Conservation (phyloP, 1,140 invertebrate species). For the Propsilocerus akamusi region DNA sequence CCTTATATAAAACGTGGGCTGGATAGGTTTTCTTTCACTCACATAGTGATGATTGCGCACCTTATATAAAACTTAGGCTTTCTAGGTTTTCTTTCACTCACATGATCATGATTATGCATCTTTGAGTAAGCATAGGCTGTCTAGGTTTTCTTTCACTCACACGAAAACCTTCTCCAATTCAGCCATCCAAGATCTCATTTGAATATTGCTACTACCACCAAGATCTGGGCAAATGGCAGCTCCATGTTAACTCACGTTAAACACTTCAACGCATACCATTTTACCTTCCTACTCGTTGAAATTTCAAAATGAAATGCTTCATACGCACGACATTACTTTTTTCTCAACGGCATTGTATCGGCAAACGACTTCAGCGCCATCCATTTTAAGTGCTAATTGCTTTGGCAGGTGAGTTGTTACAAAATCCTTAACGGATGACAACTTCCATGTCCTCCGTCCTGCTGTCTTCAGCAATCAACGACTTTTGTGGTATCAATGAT, state of each 20-base stretch:
- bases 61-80: too few species aligned
- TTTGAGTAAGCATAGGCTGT: too few species aligned
- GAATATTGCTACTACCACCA: conserved; percentile 73
- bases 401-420: conserved; percentile 68
- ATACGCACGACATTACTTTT: conserved; percentile 10
- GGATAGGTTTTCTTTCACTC: too few species aligned
- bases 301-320: conserved; percentile 20
- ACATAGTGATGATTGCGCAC: too few species aligned
- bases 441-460: conserved; percentile 82
- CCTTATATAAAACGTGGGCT: too few species aligned
- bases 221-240: conserved; percentile 63
- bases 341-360: conserved; percentile 39
- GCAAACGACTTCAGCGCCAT: conserved; percentile 59
- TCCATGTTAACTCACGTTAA: conserved; percentile 53
- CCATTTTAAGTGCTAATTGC: conserved; percentile 63
- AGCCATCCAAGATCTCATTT: conserved; percentile 62
- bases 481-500: conserved; percentile 72
- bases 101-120: too few species aligned
- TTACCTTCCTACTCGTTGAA: conserved; percentile 43
- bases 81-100: too few species aligned
- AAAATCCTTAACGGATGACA: conserved; percentile 75
- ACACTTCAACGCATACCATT: conserved; percentile 48
- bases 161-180: conserved; percentile 77
- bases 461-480: conserved; percentile 69
- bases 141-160: too few species aligned